Conservation (phyloP, 92 coral and sea anemone species). For the Blastomussa wellsi region DNA sequence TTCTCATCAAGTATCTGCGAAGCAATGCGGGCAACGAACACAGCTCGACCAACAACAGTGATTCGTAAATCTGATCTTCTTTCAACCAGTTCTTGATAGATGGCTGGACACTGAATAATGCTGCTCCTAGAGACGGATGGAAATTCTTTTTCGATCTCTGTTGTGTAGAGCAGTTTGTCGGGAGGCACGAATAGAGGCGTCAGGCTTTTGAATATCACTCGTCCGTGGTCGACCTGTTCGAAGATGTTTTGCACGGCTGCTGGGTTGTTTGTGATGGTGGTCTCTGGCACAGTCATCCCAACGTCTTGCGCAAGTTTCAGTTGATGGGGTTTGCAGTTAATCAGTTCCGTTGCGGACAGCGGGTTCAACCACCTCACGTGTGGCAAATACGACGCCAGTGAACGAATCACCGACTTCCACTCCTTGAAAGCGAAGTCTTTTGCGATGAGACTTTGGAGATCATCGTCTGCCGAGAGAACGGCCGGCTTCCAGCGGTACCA, state of each 20-base stretch:
- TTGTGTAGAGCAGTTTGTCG: conserved; percentile 40
- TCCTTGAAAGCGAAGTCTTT: conserved; percentile 60
- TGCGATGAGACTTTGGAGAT: conserved; percentile 43
- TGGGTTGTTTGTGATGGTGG: conserved; percentile 57
- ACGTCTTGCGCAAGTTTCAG: conserved; percentile 45
- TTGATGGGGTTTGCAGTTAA: conserved; percentile 51
- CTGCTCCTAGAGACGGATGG: conserved; percentile 13
- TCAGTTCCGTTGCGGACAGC: conserved; percentile 22
- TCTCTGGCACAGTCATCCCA: conserved; percentile 62
- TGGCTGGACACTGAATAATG: conserved; percentile 48
- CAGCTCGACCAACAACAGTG: conserved; percentile 42
- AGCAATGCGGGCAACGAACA: conserved; percentile 37
- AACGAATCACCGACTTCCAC: conserved; percentile 55
- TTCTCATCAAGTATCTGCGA: conserved; percentile 29
- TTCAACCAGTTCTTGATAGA: conserved; percentile 59
- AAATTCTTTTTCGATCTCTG: conserved; percentile 43
- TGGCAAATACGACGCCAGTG: conserved; percentile 40
- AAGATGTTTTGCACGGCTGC: conserved; percentile 51
- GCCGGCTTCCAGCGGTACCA: conserved; percentile 65
- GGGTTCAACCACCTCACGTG: conserved; percentile 60
- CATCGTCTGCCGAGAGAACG: conserved; percentile 39
- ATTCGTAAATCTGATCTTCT: conserved; percentile 47
- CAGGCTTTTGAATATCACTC: conserved; percentile 55
- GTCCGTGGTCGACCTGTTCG: conserved; percentile 24
- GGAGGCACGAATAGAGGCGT: conserved; percentile 56